These are phyloP conservation scores for Montifringilla adamsi DNA, from an alignment of 2,113 vertebrate species.

Conservation along the genomic window DNA sequence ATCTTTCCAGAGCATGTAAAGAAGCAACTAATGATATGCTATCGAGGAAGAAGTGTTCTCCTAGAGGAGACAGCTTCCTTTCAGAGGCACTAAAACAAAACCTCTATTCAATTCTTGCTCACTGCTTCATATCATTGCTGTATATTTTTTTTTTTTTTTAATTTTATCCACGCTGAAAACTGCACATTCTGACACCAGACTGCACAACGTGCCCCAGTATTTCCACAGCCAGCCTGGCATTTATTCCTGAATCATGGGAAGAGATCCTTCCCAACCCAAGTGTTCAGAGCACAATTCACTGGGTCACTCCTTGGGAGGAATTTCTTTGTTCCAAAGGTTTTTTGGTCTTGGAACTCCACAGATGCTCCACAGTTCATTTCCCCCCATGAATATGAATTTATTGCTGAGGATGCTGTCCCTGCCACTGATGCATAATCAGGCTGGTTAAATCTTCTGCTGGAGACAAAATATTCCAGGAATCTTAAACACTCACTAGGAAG, in stretches of 20 bases:
- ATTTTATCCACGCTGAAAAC: neutral
- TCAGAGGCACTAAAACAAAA: constrained; percentile 29
- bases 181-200: neutral
- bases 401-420: neutral
- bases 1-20: constrained; percentile 11
- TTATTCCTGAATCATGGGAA: neutral
- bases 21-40: constrained; percentile 35
- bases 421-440: neutral
- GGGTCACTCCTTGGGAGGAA: neutral
- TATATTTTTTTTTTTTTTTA: neutral
- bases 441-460: constrained; percentile 26
- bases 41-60: constrained; percentile 22
- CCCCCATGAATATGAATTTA: neutral
- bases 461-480: constrained; percentile 66
- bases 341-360: neutral
- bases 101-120: neutral
- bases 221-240: neutral
- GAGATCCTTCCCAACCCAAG: neutral
- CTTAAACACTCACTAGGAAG: constrained; percentile 25
- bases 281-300: neutral
- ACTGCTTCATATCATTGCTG: neutral
- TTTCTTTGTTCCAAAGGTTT: constrained; percentile 16
- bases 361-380: neutral
- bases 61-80: constrained; percentile 32
- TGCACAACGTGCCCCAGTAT: neutral